These are phyloP conservation scores for Furcula furcula DNA, from an alignment of 2,888 invertebrate species.

Conservation along the genomic window DNA sequence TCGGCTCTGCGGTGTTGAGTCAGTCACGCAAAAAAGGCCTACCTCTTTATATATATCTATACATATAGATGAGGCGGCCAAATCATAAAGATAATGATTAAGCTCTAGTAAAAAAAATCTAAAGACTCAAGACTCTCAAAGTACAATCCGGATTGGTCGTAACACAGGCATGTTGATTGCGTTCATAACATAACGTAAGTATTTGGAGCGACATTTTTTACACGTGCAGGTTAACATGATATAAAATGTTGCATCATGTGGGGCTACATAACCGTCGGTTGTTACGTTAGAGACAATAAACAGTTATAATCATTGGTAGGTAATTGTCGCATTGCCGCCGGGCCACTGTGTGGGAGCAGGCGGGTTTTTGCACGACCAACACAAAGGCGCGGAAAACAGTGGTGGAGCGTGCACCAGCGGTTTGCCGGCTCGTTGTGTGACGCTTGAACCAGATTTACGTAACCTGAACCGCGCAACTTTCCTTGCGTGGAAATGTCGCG, in stretches of 20 bases:
- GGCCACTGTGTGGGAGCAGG: slow-evolving; percentile 61
- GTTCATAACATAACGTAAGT: slow-evolving; percentile 22
- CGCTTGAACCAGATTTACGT: slow-evolving; percentile 69
- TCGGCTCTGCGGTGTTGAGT: too few species aligned
- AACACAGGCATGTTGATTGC: slow-evolving; percentile 6
- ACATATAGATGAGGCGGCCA: too few species aligned
- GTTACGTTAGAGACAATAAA: slow-evolving; percentile 61
- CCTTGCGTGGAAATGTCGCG: slow-evolving; percentile 44
- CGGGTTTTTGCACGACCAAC: slow-evolving; percentile 51
- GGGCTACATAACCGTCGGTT: slow-evolving; percentile 51
- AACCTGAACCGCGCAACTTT: slow-evolving; percentile 53
- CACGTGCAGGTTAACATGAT: slow-evolving; percentile 35
- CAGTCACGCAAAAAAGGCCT: too few species aligned
- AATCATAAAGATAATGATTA: slow-evolving; percentile 10
- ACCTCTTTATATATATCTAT: too few species aligned
- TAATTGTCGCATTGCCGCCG: slow-evolving; percentile 56
- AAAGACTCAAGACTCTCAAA: too few species aligned
- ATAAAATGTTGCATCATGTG: slow-evolving; percentile 45
- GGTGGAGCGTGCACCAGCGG: slow-evolving; percentile 37
- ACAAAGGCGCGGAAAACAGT: slow-evolving; percentile 61
- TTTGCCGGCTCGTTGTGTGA: slow-evolving; percentile 12
- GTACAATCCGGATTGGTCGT: neutral
- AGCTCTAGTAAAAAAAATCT: slow-evolving; percentile 11
- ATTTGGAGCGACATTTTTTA: slow-evolving; percentile 34
- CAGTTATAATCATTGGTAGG: slow-evolving; percentile 59